A percentile compares a stretch with the other conserved stretches of the same genome.
Conservation (phyloP, 2,113 vertebrate species). For the Ameiurus melas region DNA sequence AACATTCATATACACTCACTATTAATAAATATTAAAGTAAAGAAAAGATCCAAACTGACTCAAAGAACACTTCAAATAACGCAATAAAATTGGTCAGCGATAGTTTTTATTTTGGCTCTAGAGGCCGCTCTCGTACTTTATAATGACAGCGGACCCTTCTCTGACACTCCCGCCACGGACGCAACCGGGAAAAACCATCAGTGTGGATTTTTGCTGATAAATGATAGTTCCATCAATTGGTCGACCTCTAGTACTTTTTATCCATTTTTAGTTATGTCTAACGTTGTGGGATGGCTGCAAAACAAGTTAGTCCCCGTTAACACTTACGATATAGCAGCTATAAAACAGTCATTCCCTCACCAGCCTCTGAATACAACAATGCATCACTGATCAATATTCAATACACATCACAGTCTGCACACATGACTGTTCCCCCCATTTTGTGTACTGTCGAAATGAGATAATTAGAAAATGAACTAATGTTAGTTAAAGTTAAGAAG, state of each 20-base stretch:
- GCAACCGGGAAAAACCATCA: too few species aligned
- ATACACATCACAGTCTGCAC: neutral
- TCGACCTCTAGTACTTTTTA: neutral
- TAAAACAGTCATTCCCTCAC: neutral
- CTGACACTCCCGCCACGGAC: too few species aligned
- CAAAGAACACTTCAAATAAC: too few species aligned
- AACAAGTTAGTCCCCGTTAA: neutral
- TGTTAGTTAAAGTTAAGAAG: slow-evolving; percentile 76
- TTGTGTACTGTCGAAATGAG: slow-evolving; percentile 48
- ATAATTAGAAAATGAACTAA: slow-evolving; percentile 70
- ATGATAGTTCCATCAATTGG: too few species aligned
- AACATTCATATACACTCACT: too few species aligned
- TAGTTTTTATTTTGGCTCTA: too few species aligned
- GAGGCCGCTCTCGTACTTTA: too few species aligned
- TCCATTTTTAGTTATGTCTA: neutral
- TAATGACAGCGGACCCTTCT: too few species aligned
- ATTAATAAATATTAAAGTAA: too few species aligned
- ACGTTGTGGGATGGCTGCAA: neutral
- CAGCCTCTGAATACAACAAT: neutral
- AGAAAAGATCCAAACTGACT: too few species aligned
- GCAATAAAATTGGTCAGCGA: too few species aligned
- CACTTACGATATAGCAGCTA: neutral
- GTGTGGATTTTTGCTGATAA: too few species aligned
- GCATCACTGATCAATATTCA: slow-evolving; percentile 17
- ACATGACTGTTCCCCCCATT: neutral